These are phyloP conservation scores for Carterocephalus palaemon DNA, from an alignment of 2,888 invertebrate species.

Conservation along the genomic window DNA sequence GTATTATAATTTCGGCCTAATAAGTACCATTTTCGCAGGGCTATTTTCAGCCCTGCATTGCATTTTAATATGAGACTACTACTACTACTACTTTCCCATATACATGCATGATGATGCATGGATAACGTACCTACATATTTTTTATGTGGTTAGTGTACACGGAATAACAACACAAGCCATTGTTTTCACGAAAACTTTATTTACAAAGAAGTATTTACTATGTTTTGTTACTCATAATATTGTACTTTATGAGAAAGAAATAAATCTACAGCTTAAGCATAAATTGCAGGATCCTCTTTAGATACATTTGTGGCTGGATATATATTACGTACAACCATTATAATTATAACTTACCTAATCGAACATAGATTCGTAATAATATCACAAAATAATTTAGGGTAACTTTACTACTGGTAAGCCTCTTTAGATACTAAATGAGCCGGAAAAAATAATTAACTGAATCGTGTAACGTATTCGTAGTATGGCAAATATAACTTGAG, in stretches of 20 bases:
- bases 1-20: no score
- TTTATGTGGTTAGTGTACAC: constrained; percentile 52
- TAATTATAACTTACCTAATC: constrained; percentile 23
- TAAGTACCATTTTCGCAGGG: no score
- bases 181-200: constrained; percentile 69
- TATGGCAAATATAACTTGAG: constrained; percentile 25
- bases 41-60: no score
- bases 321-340: constrained; percentile 20
- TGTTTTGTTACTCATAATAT: constrained; percentile 46
- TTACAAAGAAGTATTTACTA: constrained; percentile 76
- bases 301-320: constrained; percentile 2
- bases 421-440: constrained; percentile 45
- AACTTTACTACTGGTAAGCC: constrained; percentile 59
- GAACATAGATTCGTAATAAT: constrained; percentile 39
- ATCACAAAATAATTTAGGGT: constrained; percentile 77
- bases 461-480: constrained; percentile 23
- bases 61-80: no score
- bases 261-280: constrained; percentile 30
- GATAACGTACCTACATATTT: no score
- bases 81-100: no score
- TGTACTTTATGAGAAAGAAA: constrained; percentile 30
- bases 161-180: constrained; percentile 22
- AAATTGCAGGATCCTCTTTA: constrained; percentile 23
- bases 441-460: constrained; percentile 28
- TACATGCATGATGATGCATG: no score